Percentiles rank a stretch among this genome's conserved stretches.
Conservation (phyloP, 2,888 invertebrate species). For the Thymelicus sylvestris region DNA sequence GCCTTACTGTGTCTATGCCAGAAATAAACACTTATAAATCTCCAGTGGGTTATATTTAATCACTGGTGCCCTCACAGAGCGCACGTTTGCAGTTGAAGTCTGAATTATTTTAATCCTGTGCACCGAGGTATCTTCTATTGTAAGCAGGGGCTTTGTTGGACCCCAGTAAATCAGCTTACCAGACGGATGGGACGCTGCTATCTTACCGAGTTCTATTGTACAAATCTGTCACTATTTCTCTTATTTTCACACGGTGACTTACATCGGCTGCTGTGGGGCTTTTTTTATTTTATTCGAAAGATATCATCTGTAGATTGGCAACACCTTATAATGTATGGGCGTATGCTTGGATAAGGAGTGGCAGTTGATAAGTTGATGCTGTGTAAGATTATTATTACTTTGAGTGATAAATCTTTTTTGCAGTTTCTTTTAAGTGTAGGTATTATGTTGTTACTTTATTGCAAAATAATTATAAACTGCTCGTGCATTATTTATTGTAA, state of each 20-base stretch:
- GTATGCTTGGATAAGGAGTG: slow-evolving; percentile 18
- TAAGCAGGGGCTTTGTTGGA: slow-evolving; percentile 66
- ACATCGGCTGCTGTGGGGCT: slow-evolving; percentile 33
- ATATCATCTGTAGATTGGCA: slow-evolving; percentile 33
- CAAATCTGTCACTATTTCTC: slow-evolving; percentile 61
- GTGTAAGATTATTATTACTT: slow-evolving; percentile 18
- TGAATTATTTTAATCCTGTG: slow-evolving; percentile 75
- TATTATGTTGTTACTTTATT: not conserved
- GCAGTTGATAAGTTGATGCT: slow-evolving; percentile 12
- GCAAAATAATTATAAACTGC: no score
- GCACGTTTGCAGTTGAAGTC: slow-evolving; percentile 73
- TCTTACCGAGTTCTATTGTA: slow-evolving; percentile 65
- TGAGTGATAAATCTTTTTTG: not conserved
- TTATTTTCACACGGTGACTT: slow-evolving; percentile 50
- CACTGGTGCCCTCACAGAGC: slow-evolving; percentile 71
- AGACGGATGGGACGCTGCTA: slow-evolving; percentile 70
- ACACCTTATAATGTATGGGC: slow-evolving; percentile 22
- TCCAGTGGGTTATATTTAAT: slow-evolving; percentile 78
- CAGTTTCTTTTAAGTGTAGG: not conserved
- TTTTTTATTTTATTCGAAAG: slow-evolving; percentile 36
- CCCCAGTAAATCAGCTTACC: slow-evolving; percentile 79
- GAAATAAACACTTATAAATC: slow-evolving; percentile 83
- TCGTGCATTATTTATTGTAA: no score
- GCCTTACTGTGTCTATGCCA: slow-evolving; percentile 54
- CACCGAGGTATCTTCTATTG: slow-evolving; percentile 71